Conservation (phyloP, 2,113 vertebrate genomes). For the Callipepla squamata region DNA sequence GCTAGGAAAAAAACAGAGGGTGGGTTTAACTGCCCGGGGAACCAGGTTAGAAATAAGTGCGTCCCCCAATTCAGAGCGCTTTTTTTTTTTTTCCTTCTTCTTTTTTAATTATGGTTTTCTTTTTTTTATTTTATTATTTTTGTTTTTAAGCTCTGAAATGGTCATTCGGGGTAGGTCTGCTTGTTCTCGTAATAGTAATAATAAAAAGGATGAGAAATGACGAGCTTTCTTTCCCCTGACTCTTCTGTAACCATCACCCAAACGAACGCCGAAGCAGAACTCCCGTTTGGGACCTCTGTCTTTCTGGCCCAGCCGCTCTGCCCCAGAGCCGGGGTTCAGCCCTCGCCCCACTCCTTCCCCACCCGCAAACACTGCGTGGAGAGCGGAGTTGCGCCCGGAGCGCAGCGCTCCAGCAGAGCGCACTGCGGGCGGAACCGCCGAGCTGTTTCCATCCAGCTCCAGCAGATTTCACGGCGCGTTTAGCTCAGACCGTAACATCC, state of each 20-base stretch:
- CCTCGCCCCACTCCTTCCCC: neutral
- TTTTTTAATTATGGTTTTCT: neutral
- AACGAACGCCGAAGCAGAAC: neutral
- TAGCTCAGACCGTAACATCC: slow-evolving; percentile 58
- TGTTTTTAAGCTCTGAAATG: neutral
- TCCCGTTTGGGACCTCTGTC: neutral
- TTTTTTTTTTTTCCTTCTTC: neutral
- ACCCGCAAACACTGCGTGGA: neutral
- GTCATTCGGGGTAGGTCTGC: neutral
- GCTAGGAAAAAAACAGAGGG: neutral
- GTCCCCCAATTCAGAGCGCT: neutral
- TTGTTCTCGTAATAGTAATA: neutral
- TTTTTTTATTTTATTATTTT: neutral
- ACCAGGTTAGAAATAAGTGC: neutral
- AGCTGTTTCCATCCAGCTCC: slow-evolving; percentile 17
- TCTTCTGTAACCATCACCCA: neutral
- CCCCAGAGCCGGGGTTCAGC: neutral
- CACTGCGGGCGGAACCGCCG: neutral
- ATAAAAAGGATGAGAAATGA: neutral
- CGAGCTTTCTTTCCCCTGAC: neutral
- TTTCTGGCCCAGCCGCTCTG: neutral
- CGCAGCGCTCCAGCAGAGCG: neutral
- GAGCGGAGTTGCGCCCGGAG: neutral
- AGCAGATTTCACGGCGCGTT: slow-evolving; percentile 57
- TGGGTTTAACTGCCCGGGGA: neutral